A percentile compares a stretch with the other conserved stretches of the same genome.
Evolutionary conservation across 2,113 vertebrate species (phyloP).

Genomic region (Spea bombifrons): DNA sequence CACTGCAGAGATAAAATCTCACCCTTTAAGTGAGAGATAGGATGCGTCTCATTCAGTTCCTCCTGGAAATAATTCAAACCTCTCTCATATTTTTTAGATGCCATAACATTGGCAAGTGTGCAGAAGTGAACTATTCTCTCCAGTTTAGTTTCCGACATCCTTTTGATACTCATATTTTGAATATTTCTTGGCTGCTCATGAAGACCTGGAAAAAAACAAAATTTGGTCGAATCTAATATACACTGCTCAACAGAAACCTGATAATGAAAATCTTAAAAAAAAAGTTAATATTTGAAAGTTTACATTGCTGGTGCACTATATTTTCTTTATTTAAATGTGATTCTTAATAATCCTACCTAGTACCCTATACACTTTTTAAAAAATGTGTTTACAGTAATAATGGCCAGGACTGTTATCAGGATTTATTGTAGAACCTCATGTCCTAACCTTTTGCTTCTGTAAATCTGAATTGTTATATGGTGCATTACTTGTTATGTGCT

Average conservation of each 20-base stretch:
- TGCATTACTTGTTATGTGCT: too few relatives aligned
- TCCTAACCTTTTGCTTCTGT: too few relatives aligned
- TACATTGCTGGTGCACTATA: too few relatives aligned
- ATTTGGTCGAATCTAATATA: neutral
- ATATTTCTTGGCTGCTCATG: neutral
- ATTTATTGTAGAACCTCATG: too few relatives aligned
- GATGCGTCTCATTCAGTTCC: slow-evolving; percentile 34
- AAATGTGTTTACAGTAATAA: too few relatives aligned
- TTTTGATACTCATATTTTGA: neutral
- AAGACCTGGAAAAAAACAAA: neutral
- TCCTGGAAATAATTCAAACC: slow-evolving; percentile 31
- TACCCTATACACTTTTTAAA: too few relatives aligned
- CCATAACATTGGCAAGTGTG: neutral
- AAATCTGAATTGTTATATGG: too few relatives aligned
- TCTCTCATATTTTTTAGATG: neutral
- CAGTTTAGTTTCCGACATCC: neutral
- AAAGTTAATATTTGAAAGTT: too few relatives aligned
- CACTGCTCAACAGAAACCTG: neutral
- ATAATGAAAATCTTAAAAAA: too few relatives aligned
- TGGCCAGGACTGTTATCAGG: too few relatives aligned
- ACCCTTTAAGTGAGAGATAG: neutral
- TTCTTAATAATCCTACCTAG: too few relatives aligned
- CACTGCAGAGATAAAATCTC: slow-evolving; percentile 30
- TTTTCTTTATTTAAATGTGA: too few relatives aligned
- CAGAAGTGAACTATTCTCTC: neutral